Percentiles rank a stretch among this genome's conserved stretches.
These are phyloP conservation scores for Larimichthys crocea DNA, from an alignment of 2,113 vertebrate species.

Conservation along the genomic window DNA sequence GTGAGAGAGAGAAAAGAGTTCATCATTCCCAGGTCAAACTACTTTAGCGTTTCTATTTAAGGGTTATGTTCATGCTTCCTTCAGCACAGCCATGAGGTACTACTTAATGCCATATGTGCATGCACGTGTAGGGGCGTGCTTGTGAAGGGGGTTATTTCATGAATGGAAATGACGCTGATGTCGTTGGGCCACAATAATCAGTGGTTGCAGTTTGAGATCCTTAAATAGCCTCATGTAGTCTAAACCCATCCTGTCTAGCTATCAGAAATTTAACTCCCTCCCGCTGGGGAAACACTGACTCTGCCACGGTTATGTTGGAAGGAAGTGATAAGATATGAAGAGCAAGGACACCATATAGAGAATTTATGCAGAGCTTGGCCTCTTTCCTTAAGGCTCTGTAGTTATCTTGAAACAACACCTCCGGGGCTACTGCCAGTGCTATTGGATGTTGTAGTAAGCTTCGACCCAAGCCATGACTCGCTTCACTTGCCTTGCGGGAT, in stretches of 20 bases:
- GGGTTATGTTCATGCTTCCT: constrained; percentile 19
- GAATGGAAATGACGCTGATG: constrained; percentile 62
- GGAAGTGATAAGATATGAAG: constrained; percentile 60
- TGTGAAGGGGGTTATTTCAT: constrained; percentile 49
- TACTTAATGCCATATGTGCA: constrained; percentile 37
- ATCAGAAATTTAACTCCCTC: constrained; percentile 43
- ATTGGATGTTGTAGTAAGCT: constrained; percentile 61
- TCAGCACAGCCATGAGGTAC: constrained; percentile 35
- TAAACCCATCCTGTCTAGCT: constrained; percentile 26
- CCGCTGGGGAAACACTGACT: constrained; percentile 34
- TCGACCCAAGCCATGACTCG: constrained; percentile 53
- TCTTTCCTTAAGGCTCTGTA: constrained; percentile 47
- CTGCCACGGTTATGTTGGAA: constrained; percentile 45
- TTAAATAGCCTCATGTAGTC: constrained; percentile 52
- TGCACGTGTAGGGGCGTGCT: constrained; percentile 14
- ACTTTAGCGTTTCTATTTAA: constrained; percentile 30
- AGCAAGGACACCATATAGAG: constrained; percentile 36
- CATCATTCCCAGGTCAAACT: not conserved
- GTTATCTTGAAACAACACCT: constrained; percentile 68
- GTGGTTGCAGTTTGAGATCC: constrained; percentile 51
- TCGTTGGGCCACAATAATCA: constrained; percentile 57
- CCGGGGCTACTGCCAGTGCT: constrained; percentile 50
- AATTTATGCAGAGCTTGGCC: constrained; percentile 64
- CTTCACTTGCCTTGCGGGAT: constrained; percentile 69
- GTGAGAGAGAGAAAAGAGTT: constrained; percentile 3